Evolutionary conservation across 2,888 invertebrate genomes (phyloP).

Genomic region (Dyspetes luteomarginatus): DNA sequence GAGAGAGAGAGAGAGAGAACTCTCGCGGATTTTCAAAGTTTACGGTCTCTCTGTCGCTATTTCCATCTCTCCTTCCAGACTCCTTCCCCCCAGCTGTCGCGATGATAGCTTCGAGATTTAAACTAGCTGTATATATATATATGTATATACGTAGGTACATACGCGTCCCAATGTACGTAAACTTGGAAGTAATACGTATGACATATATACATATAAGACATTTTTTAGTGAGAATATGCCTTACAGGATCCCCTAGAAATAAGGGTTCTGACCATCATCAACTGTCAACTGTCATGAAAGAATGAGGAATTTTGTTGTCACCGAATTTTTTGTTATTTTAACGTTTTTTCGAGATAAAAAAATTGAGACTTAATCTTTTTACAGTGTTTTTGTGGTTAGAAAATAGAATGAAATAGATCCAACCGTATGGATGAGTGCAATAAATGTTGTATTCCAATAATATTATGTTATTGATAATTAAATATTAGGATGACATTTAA

Average conservation of each 20-base stretch:
- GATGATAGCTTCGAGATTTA: conserved; percentile 46
- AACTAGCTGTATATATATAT: conserved; percentile 34
- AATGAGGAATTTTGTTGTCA: too few species aligned
- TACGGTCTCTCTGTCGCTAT: conserved; percentile 51
- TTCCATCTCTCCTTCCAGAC: conserved; percentile 38
- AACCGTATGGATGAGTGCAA: too few species aligned
- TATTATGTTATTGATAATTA: too few species aligned
- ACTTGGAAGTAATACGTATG: conserved; percentile 29
- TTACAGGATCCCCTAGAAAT: conserved; percentile 27
- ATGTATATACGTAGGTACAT: background rate
- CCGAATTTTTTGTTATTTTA: too few species aligned
- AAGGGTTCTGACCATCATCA: too few species aligned
- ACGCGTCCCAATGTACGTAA: conserved; percentile 14
- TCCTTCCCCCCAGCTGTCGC: conserved; percentile 29
- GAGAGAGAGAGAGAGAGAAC: conserved; percentile 20
- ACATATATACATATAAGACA: conserved; percentile 13
- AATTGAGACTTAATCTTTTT: too few species aligned
- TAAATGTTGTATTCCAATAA: too few species aligned
- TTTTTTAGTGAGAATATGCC: background rate
- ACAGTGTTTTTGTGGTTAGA: too few species aligned
- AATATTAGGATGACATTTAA: too few species aligned
- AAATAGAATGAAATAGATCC: too few species aligned
- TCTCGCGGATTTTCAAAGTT: conserved; percentile 46
- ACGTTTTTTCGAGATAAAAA: too few species aligned
- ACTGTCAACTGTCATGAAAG: too few species aligned